phyloP scores from a whole-genome alignment of 2,797 vertebrate species.

The Lepilemur septentrionalis region DNA sequence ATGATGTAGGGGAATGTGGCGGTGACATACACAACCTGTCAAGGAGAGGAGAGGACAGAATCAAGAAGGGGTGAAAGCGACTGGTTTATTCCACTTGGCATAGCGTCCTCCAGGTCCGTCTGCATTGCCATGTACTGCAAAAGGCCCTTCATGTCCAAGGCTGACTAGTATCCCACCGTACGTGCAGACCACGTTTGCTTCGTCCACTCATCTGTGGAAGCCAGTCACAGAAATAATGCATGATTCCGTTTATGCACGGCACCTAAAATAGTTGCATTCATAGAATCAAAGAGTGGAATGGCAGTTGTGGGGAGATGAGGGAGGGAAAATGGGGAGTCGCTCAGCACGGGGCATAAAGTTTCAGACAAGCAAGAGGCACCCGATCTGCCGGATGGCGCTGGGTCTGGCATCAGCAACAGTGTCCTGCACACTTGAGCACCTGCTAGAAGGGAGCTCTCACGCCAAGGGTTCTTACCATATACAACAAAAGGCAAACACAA shows the following conservation, averaged over 20 bases:
- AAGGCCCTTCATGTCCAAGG: background rate
- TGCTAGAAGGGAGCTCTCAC: background rate
- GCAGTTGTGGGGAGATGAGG: background rate
- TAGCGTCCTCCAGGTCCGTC: fast-evolving
- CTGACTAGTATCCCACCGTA: background rate
- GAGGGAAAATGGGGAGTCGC: background rate
- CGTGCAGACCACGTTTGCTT: background rate
- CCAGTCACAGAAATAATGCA: background rate
- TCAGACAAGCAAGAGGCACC: background rate
- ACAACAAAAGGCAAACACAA: background rate
- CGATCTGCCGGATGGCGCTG: too few species aligned
- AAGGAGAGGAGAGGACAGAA: background rate
- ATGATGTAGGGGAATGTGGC: constrained; percentile 91
- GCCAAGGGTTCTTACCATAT: background rate
- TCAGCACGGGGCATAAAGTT: background rate
- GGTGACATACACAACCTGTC: constrained; percentile 96
- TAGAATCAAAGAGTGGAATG: background rate
- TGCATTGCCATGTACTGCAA: fast-evolving
- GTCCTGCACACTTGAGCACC: background rate
- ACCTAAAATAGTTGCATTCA: background rate
- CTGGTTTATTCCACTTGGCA: background rate
- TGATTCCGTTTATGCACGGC: background rate
- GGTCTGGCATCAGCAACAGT: background rate
- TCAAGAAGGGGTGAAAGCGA: background rate
- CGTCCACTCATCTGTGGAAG: background rate